Evolutionary conservation across 2,797 vertebrate species (phyloP), one percentile per base, ranked within the genome.

Genomic region (Remorina albescens): DNA sequence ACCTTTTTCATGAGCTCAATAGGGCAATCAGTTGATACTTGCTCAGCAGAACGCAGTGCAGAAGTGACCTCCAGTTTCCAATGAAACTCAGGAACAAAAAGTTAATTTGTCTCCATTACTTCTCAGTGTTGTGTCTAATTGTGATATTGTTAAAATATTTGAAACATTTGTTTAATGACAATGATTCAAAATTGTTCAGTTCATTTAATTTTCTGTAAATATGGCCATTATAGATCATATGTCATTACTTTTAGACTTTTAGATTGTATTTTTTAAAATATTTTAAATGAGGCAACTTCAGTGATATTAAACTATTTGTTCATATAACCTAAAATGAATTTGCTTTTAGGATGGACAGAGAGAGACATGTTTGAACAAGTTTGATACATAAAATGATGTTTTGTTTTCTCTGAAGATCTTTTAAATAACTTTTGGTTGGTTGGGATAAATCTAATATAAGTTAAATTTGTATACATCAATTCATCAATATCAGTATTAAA

Each of bases 1-100:
- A 88, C 69, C 68, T 83, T 89, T 89, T 92, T 91, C 86, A 91
- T 76, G 32, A 74, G 82, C 90, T 93, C 85, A 90, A 89, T 89
- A 32, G 88, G 87, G 81, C 82, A 84, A 88, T 81, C 73, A 68
- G 84, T 88, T 87, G 87, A 87, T 88, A 87, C 90, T 90, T 88
- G 85, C 86, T 81, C 84, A 81, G 88, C 83, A 87, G 85, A 84
- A 84, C 16, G 42, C n/a, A 28, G 56, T 25, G 71, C 81, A 86
- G 81, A 64, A 82, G 67, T 81, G 89, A 88, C 84, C 86, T 79
- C 77, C 53, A 57, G 60, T 66, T 86, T 76, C 74, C 71, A 83
- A 62, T 85, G 80, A 67, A 76, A 67, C 74, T 50, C 42, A n/a
- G 36, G 70, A 60, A 87, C 82, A 90, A 90, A 91, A 74, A 85